These are phyloP conservation scores for Ameiurus melas DNA, from an alignment of 2,113 vertebrate species.

Conservation along the genomic window DNA sequence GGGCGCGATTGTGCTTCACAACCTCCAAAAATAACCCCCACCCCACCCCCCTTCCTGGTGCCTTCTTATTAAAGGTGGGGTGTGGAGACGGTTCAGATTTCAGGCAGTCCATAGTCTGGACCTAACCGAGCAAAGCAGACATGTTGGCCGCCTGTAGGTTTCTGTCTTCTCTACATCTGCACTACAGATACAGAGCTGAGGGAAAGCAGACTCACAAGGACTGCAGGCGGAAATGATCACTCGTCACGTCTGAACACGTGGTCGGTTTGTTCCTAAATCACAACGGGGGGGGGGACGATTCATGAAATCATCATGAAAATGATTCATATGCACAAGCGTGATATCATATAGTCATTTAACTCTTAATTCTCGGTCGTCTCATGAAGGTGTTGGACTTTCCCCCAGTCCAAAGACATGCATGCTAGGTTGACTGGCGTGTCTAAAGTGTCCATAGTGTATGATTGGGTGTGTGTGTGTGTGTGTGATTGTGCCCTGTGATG, in stretches of 20 bases:
- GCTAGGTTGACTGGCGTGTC: too few species aligned
- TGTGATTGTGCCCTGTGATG: too few species aligned
- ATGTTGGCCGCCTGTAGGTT: neutral
- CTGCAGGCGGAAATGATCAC: neutral
- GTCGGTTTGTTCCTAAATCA: neutral
- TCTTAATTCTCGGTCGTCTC: neutral
- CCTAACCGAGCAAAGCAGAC: neutral
- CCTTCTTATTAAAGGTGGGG: neutral
- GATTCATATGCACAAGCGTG: neutral
- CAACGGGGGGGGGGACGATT: neutral
- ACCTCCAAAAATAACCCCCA: neutral
- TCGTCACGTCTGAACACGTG: neutral
- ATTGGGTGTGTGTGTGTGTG: too few species aligned
- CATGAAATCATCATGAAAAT: too few species aligned
- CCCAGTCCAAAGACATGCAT: too few species aligned
- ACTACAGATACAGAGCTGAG: neutral
- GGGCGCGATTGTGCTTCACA: constrained; percentile 5
- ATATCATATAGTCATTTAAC: neutral
- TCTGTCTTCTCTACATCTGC: neutral
- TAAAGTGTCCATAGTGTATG: too few species aligned
- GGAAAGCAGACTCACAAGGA: neutral
- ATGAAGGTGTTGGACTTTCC: neutral
- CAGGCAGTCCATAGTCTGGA: neutral
- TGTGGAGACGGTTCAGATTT: neutral
- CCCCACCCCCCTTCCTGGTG: too few species aligned